Base-by-base conservation (phyloP, 1,140 invertebrate species). In the Holotrichia oblita region DNA sequence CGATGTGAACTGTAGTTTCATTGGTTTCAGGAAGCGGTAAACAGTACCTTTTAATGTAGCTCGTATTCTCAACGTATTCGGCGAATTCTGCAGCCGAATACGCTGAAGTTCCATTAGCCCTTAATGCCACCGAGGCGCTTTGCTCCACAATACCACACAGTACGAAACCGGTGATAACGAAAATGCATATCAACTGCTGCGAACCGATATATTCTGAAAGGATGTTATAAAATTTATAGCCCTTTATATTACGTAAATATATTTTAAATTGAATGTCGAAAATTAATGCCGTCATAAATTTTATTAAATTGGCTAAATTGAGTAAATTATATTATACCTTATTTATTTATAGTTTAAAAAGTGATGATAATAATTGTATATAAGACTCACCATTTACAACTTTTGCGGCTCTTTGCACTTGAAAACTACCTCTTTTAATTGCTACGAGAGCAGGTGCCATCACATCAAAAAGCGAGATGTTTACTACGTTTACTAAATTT, bases 101-200 rank as follows among this genome's bases (percentile, higher is more conserved):
- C 59, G 79, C 81, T 0, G 85, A 83, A 14, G 85, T 86, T 76
- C 82, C 85, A 82, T 90, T 90, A 2, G 89, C 89, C 3, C 90
- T 84, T 24, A 90, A 82, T 76, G 89, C 89, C 3, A 90, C 89
- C 3, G 89, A 90, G 0, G 89, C 89, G 73, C 89, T 90, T 61
- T 89, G 88, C 80, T 90, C 89, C 0, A 90, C 89, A 4, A 89
- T 87, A 9, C 89, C 89, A 55, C 88, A 89, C n/a, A 90, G 83
- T 14, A 89, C 89, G 80, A 90, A 90, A 4, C 89, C 89, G 17
- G 88, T 87, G n/a, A 89, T 87, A 0, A 90, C 88, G 6, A 90
- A 85, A 1, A 87, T 83, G 24, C 87, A 88, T 3, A 90, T 86
- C 24, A 90, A 84, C 77, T 90, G 89, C 74, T 88, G 85, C 4